Evolutionary conservation across 2,888 invertebrate species (phyloP).

Genomic region (Prosapia bicincta): DNA sequence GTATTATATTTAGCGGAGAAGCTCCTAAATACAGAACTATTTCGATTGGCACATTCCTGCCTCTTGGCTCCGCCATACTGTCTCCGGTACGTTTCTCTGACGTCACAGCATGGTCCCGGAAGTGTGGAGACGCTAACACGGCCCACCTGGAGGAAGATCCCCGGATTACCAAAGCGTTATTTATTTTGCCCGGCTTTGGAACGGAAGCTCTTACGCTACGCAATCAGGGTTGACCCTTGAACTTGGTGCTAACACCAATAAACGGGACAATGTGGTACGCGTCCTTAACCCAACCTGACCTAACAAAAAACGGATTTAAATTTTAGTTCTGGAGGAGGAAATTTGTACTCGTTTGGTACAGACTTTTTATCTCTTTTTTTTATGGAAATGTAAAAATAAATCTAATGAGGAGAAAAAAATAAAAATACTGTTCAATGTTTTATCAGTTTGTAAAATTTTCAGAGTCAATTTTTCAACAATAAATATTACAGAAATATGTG

Average conservation of each 20-base stretch:
- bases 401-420: too few species aligned
- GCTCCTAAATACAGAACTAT: background rate
- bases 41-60: background rate
- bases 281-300: background rate
- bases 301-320: too few species aligned
- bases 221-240: background rate
- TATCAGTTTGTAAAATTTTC: too few species aligned
- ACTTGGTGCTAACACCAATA: background rate
- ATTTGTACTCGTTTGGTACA: too few species aligned
- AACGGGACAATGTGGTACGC: background rate
- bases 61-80: background rate
- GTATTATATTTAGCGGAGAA: background rate
- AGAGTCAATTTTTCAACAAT: too few species aligned
- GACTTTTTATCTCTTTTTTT: too few species aligned
- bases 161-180: background rate
- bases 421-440: too few species aligned
- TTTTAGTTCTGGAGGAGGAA: too few species aligned
- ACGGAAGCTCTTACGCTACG: background rate
- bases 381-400: too few species aligned
- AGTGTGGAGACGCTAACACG: background rate
- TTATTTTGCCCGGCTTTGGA: background rate
- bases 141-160: background rate
- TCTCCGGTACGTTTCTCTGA: background rate
- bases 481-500: too few species aligned
- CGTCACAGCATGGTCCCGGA: background rate